Evolutionary conservation across 1,140 invertebrate species (phyloP), one percentile per base, ranked within the genome.

Genomic region (Bombus ignitus): DNA sequence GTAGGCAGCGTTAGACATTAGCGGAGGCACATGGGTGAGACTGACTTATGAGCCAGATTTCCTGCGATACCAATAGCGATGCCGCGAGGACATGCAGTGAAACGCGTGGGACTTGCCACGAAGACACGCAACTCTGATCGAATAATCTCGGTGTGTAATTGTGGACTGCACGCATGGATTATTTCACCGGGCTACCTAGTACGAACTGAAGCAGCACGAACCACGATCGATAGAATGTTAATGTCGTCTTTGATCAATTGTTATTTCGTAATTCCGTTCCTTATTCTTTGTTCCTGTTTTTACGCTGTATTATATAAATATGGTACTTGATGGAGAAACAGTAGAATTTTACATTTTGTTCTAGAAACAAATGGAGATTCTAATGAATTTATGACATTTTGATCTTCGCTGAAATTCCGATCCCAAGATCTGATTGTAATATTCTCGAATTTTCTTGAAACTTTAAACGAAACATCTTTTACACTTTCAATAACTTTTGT

Each of bases 21-120:
- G 72, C 78, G 66, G 73, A 91, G 83, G 77, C 87, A 83, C 83
- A 90, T 66, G 78, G 78, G 72, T 88, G 89, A 91, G 87, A 90
- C 89, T 90, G 86, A 90, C 83, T 90, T 81, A 89, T 80, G 83
- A 89, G 86, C 80, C 89, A 90, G 89, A 91, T 90, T 86, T 88
- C 76, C 87, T 86, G 87, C 39, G 81, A 87, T 78, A 75, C 81
- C 74, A 76, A 87, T 83, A 83, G 66, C 81, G 75, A 85, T 79
- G 83, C 78, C 68, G 66, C 62, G 89, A 85, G 86, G 87, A 88
- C 87, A 87, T 65, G 86, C 86, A 59, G 81, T 88, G 89, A 88
- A 87, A 87, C 81, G 86, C 85, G 88, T 90, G 85, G 73, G 85
- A 83, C 85, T 76, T 28, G 80, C 59, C 35, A 62, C 80, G 15